These are phyloP conservation scores for Pygoscelis adeliae DNA, from an alignment of 2,113 vertebrate species.

Conservation along the genomic window DNA sequence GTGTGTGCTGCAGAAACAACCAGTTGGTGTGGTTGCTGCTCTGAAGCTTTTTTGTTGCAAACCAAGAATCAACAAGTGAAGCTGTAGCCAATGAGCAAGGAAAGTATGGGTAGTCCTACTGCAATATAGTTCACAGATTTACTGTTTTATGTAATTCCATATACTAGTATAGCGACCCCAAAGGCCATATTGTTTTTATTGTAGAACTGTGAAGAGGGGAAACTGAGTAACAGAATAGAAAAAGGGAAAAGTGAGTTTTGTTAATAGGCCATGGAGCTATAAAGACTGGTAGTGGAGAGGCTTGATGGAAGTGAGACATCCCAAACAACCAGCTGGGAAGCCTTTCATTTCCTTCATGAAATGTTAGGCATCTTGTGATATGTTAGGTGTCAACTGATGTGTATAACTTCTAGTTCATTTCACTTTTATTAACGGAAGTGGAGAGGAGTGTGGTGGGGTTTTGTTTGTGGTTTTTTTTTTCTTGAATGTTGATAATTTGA, in stretches of 20 bases:
- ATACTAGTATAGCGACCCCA: neutral
- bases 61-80: slow-evolving; percentile 3
- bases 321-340: neutral
- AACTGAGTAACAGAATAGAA: neutral
- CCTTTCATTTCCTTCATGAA: neutral
- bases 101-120: neutral
- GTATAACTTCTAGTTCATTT: neutral
- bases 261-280: neutral
- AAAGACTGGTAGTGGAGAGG: neutral
- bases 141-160: neutral
- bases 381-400: too few relatives aligned
- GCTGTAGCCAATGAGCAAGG: neutral
- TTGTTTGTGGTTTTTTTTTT: neutral
- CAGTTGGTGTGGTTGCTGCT: neutral
- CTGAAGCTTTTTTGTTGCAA: neutral
- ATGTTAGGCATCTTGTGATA: neutral
- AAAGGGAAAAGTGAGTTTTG: neutral
- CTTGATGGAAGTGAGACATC: neutral
- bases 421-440: neutral
- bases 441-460: neutral
- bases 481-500: neutral
- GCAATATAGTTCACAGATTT: neutral
- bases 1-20: neutral
- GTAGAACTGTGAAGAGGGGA: neutral
- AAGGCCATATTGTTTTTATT: neutral